Base-by-base conservation (phyloP, 2,797 vertebrate species). In the Thripadectes ignobilis region DNA sequence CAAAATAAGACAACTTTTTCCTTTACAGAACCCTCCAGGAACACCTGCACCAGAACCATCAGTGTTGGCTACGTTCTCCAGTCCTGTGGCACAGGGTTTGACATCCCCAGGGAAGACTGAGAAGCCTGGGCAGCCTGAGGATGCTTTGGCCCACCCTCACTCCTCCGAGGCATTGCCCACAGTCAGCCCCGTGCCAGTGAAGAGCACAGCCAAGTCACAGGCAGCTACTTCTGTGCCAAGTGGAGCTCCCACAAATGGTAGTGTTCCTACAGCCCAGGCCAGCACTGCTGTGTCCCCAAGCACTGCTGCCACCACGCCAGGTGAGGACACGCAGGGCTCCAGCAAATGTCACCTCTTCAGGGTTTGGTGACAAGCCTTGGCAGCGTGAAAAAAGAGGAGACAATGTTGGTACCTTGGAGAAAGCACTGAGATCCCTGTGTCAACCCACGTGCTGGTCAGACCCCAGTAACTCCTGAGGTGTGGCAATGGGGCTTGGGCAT, bases 281-380 rank as follows among this genome's bases (percentile, higher is more conserved):
- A 66, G 1, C 52, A 23, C 94, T 51, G 72, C 95, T 57, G 69
- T 52, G 16, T 92, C 95, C 24, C 97, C 94, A 17, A 97, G 95
- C 72, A 97, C 98, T 30, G 72, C 96, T 75, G 77, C 96, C 58
- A 78, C 97, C 77, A 62, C 67, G 0, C 97, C 98, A 97, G 98
- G 98, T 98, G 95, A 98, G 95, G 38, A 39, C 36, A 4, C 2
- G 4, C 12, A 29, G 51, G 19, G 9, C 43, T 55, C 26, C 48
- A 22, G 52, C 49, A 72, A 18, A 4, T 10, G 17, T 5, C 61
- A 23, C 14, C 45, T 41, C 0, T 0, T 30, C 4, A 7, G 68
- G 23, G 10, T 66, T 89, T 78, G 68, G 52, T 87, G 78, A 41
- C 23, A 15, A 61, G 57, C 16, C 7, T 8, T 4, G 16, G 9